These are phyloP conservation scores for Crenuchus spilurus DNA, from an alignment of 2,797 vertebrate genomes.

Conservation along the genomic window DNA sequence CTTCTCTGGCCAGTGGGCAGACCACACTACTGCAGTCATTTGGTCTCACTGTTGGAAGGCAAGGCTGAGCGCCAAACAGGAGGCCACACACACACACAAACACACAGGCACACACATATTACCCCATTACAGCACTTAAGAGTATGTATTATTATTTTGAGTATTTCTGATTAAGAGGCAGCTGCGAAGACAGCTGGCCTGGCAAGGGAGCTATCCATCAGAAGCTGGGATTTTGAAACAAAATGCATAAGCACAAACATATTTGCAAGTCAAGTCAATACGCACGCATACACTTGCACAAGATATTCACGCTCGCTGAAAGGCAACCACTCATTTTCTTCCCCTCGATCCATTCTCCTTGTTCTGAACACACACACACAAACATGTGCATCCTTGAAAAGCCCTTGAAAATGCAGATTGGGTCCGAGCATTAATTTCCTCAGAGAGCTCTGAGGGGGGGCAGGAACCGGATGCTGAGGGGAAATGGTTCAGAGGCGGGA, in stretches of 20 bases:
- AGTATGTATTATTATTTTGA: slow-evolving; percentile 39
- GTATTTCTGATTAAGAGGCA: slow-evolving; percentile 50
- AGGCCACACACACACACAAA: slow-evolving; percentile 32
- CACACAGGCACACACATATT: slow-evolving; percentile 17
- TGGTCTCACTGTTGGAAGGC: slow-evolving; percentile 47
- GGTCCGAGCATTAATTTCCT: slow-evolving; percentile 47
- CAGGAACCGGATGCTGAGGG: slow-evolving; percentile 45
- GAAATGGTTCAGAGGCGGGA: slow-evolving; percentile 20
- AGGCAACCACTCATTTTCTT: slow-evolving; percentile 46
- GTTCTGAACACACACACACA: slow-evolving; percentile 40
- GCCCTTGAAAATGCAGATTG: slow-evolving; percentile 47
- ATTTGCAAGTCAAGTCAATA: slow-evolving; percentile 24
- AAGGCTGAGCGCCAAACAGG: slow-evolving; percentile 44
- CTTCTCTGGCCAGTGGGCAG: slow-evolving; percentile 45
- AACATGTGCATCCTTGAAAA: slow-evolving; percentile 54
- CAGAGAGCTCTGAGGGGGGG: slow-evolving; percentile 25
- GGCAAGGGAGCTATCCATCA: slow-evolving; percentile 34
- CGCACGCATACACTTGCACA: not conserved
- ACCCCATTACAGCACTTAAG: slow-evolving; percentile 29
- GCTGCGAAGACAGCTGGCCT: slow-evolving; percentile 53
- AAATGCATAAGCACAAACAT: slow-evolving; percentile 34
- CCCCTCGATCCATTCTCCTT: slow-evolving; percentile 18
- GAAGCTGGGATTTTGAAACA: slow-evolving; percentile 41
- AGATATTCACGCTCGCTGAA: slow-evolving; percentile 17
- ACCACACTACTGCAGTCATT: slow-evolving; percentile 46